Base-by-base conservation (phyloP, 2,888 invertebrate genomes). In the Tenodera sinensis region DNA sequence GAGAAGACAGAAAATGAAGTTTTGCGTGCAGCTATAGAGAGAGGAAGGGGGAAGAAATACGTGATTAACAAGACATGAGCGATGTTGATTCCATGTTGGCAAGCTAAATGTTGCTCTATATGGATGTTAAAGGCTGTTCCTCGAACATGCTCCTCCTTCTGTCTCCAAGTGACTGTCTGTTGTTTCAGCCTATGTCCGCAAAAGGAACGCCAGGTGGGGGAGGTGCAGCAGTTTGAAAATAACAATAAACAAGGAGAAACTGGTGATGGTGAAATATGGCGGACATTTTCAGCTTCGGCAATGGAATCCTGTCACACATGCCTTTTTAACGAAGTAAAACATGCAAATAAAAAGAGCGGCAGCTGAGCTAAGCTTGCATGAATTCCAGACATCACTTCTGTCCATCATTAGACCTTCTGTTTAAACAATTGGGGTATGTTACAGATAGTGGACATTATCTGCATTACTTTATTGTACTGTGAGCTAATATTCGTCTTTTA, bases 201-300 rank as follows among this genome's bases (percentile, higher is more conserved):
- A 71, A 71, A 71, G 54, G 54, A 71, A 20, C 54, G 54, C 4
- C 6, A 71, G 54, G 54, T 71, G 54, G 54, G 54, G 54, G 54
- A 71, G 54, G 54, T 71, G 54, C 54, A 71, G 54, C 54, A 71
- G 54, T 71, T 54, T 71, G 20, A 71, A 71, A 71, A 71, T 71
- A 71, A 71, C 54, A 85, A 27, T 84, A 84, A 28, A 28, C 25
- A 84, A 84, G 84, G 25, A 42, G 54, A 42, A 71, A 81, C 34
- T 34, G 83, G 25, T 82, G 83, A 87, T 87, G 87, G 83, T 87
- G 87, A 87, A 87, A 87, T 87, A 87, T 87, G 87, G 87, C 30
- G 54, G 87, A 87, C 83, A 87, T 71, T 15, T 71, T 71, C 20
- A 71, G 20, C 54, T 20, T 71, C 54, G 54, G 54, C 54, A 71